phyloP scores from a whole-genome alignment of 2,888 invertebrate species.

The Pecten maximus region DNA sequence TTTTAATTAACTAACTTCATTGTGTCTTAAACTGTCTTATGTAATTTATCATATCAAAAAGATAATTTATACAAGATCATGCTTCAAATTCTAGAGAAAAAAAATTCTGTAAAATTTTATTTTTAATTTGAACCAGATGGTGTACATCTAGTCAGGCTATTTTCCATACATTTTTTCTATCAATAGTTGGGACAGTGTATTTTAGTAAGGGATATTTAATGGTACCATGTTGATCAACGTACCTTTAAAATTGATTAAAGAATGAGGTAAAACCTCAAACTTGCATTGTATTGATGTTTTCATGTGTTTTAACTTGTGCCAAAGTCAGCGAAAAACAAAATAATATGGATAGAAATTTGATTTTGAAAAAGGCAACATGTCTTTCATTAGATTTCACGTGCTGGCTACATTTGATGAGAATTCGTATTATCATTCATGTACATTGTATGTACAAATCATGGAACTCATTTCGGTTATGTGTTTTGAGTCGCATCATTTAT shows the following conservation, averaged over 20 bases:
- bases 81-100: background rate
- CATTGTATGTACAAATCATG: background rate
- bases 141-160: background rate
- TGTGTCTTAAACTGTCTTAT: background rate
- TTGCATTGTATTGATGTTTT: background rate
- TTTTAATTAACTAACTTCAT: background rate
- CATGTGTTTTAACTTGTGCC: background rate
- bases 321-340: background rate
- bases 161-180: background rate
- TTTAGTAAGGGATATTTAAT: background rate
- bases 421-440: background rate
- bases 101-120: background rate
- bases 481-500: background rate
- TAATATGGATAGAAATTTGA: background rate
- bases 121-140: background rate
- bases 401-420: background rate
- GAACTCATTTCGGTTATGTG: background rate
- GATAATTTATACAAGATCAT: background rate
- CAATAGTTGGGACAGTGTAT: background rate
- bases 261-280: background rate
- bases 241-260: background rate
- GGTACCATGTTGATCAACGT: background rate
- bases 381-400: background rate
- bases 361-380: background rate
- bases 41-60: background rate